A percentile compares a stretch with the other conserved stretches of the same genome.
phyloP scores from a whole-genome alignment of 2,113 vertebrate genomes.

The Daubentonia madagascariensis region DNA sequence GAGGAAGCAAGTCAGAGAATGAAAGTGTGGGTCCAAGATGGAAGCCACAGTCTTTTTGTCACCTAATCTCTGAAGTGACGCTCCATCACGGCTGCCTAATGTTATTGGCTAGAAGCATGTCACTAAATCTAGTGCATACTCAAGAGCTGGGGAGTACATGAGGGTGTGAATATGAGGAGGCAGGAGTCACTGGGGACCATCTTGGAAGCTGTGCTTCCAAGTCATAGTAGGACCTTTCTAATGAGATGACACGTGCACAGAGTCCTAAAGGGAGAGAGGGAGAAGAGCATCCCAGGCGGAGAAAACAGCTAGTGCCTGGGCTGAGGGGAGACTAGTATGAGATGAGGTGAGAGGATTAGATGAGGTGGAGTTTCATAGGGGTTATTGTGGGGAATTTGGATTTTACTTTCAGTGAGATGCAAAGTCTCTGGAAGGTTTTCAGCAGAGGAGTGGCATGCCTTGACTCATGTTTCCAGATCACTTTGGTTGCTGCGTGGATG shows the following conservation, averaged over 20 bases:
- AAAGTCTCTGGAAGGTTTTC: not conserved
- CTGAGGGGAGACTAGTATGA: not conserved
- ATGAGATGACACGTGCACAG: not conserved
- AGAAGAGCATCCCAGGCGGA: not conserved
- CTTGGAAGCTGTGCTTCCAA: not conserved
- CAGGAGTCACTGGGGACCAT: not conserved
- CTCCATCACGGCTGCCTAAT: not conserved
- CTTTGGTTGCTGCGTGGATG: not conserved
- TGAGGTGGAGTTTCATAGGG: not conserved
- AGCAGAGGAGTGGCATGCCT: not conserved
- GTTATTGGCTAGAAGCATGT: not conserved
- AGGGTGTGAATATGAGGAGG: not conserved
- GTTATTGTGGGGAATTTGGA: not conserved
- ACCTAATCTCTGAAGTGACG: not conserved
- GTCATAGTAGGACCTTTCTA: not conserved
- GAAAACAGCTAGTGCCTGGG: not conserved
- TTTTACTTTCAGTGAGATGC: not conserved
- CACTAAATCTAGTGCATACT: not conserved
- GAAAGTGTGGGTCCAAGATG: not conserved
- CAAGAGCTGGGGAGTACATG: not conserved
- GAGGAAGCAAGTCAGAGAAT: not conserved
- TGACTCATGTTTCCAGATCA: not conserved
- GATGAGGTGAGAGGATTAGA: not conserved
- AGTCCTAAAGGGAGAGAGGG: not conserved
- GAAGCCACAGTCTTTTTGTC: not conserved